A percentile compares a stretch with the other conserved stretches of the same genome.
Evolutionary conservation across 2,113 vertebrate species (phyloP).

Genomic region (Columbina picui): DNA sequence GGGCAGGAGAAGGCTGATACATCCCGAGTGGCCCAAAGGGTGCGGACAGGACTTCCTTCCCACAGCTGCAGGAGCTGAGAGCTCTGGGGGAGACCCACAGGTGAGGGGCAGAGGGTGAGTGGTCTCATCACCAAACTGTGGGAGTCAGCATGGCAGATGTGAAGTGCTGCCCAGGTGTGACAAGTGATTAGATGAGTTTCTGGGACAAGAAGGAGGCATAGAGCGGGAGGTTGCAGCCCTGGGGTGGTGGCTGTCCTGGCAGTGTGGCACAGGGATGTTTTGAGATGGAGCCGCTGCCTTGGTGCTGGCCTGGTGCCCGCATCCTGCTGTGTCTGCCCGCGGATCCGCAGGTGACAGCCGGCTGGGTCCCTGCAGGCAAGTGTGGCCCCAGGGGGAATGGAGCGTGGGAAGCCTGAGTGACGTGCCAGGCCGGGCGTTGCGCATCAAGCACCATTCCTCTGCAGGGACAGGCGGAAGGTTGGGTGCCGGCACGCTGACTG

Average conservation of each 20-base stretch:
- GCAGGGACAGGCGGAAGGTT: neutral
- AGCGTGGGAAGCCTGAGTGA: neutral
- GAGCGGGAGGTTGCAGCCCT: neutral
- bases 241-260: neutral
- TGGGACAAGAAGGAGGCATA: neutral
- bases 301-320: neutral
- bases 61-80: neutral
- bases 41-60: neutral
- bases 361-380: rapidly evolving
- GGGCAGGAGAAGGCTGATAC: neutral
- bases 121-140: neutral
- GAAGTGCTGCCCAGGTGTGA: neutral
- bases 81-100: rapidly evolving
- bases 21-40: neutral
- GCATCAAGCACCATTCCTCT: neutral
- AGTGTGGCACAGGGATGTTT: rapidly evolving
- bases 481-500: neutral
- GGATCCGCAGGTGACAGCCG: neutral
- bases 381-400: neutral
- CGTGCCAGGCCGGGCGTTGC: neutral
- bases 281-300: neutral
- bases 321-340: rapidly evolving
- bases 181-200: neutral
- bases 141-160: neutral
- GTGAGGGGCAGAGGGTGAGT: rapidly evolving